Evolutionary conservation across 64 coral and sea anemone species (phyloP), one percentile per base, ranked within the genome.

Genomic region (Stichodactyla helianthus): DNA sequence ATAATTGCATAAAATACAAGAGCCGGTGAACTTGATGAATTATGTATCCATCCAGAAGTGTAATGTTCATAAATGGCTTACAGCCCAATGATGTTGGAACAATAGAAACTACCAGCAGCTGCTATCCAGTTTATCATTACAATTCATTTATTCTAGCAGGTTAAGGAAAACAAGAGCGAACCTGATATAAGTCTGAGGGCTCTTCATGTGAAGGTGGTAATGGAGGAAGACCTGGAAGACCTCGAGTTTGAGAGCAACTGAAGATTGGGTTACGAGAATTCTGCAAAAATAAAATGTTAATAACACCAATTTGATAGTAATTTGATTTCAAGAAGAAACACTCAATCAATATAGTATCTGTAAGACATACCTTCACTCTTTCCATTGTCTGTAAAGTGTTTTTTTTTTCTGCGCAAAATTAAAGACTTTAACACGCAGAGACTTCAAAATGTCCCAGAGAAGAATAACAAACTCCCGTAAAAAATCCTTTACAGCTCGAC

Each of bases 151-250:
- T 81, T 51, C 51, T 81, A 64, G 57, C 64, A 90, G 68, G 88
- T 70, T 27, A 74, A 74, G 26, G 68, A 74, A 74, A 74, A 74
- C 11, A 74, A 35, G 22, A 68, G 87, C 87, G 17, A 89, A 99
- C 97, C 97, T 99, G 93, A 57, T 99, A 99, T 88, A 99, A 88
- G 65, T 99, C 97, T 14, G 97, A 99, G 0, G 97, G 97, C 4
- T 80, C 88, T 55, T 99, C 97, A 35, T 95, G 84, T 16, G 97
- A 89, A 26, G 97, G 84, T 25, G 97, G 97, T 0, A 99, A 54
- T 11, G 97, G 97, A 56, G 97, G 97, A 0, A 99, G 65, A 16
- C 90, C 90, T 14, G 97, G 97, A 8, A 99, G 82, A 27, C 97
- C 97, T 50, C 91, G 90, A 26, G 94, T 97, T 16, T 92, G 91